Conservation (phyloP, 2,113 vertebrate species). For the Pongo abelii region DNA sequence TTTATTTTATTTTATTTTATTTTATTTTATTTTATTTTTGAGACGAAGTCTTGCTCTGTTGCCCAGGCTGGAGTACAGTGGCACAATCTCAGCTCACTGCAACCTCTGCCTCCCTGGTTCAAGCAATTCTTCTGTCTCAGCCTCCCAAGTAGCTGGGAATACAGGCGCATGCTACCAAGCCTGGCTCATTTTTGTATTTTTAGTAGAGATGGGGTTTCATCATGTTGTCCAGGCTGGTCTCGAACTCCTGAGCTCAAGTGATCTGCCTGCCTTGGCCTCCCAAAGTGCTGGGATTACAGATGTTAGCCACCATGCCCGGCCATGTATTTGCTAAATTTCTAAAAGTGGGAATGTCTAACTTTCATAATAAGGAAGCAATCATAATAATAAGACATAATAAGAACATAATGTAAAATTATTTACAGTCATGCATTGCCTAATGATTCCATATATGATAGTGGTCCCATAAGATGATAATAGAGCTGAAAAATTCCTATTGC, state of each 20-base stretch:
- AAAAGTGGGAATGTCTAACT: background rate
- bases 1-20: background rate
- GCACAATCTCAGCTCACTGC: background rate
- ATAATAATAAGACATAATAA: constrained; percentile 20
- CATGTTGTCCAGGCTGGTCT: no score
- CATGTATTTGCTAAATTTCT: constrained; percentile 2
- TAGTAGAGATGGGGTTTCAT: no score
- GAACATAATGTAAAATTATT: background rate
- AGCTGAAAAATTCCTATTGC: background rate
- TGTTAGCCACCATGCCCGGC: no score
- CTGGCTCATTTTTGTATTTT: no score
- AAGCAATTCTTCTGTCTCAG: no score
- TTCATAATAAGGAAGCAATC: background rate
- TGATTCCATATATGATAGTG: background rate
- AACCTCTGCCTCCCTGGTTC: background rate
- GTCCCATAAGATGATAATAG: background rate
- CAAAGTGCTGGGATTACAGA: background rate
- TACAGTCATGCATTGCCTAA: background rate
- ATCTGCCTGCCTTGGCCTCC: background rate
- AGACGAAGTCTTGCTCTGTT: no score
- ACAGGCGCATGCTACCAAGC: no score
- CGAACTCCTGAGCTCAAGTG: background rate
- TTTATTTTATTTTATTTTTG: background rate
- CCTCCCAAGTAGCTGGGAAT: no score
- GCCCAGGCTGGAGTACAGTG: no score